These are phyloP conservation scores for Crocallis elinguaria DNA, from an alignment of 2,888 invertebrate species.

Conservation along the genomic window DNA sequence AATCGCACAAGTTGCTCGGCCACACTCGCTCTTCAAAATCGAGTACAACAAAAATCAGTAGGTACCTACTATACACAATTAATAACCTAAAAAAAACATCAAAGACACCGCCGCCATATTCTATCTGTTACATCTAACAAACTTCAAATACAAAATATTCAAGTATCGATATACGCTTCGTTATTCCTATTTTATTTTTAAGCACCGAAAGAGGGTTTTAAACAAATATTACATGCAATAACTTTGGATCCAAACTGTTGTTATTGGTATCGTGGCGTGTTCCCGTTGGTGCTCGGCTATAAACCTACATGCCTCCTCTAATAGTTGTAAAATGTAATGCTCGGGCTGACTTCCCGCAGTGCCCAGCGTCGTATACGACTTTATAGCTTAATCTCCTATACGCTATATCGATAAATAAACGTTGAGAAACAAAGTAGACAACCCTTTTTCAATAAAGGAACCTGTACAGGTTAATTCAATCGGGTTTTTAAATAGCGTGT, in stretches of 20 bases:
- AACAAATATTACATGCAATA: constrained; percentile 44
- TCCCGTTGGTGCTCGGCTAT: constrained; percentile 44
- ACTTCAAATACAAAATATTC: neutral
- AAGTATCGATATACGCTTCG: constrained; percentile 7
- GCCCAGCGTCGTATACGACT: constrained; percentile 71
- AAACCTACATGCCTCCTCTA: constrained; percentile 59
- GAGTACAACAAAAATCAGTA: neutral
- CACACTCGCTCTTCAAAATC: no score
- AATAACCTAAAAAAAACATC: neutral
- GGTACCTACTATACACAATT: neutral
- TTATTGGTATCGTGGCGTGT: constrained; percentile 51
- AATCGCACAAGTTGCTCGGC: no score
- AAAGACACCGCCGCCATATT: neutral
- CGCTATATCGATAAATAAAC: constrained; percentile 77
- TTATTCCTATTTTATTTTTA: constrained; percentile 34
- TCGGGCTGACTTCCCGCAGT: constrained; percentile 67
- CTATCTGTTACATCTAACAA: neutral
- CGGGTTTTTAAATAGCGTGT: constrained; percentile 21
- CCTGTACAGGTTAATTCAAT: constrained; percentile 28
- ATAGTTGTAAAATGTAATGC: constrained; percentile 75
- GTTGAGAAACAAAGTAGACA: constrained; percentile 60
- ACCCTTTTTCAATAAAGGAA: constrained; percentile 36
- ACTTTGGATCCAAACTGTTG: constrained; percentile 42
- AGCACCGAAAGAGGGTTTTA: constrained; percentile 34
- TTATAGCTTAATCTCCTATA: constrained; percentile 81